These are phyloP conservation scores for Tragelaphus imberbis DNA, from an alignment of 2,113 vertebrate species.

Conservation along the genomic window DNA sequence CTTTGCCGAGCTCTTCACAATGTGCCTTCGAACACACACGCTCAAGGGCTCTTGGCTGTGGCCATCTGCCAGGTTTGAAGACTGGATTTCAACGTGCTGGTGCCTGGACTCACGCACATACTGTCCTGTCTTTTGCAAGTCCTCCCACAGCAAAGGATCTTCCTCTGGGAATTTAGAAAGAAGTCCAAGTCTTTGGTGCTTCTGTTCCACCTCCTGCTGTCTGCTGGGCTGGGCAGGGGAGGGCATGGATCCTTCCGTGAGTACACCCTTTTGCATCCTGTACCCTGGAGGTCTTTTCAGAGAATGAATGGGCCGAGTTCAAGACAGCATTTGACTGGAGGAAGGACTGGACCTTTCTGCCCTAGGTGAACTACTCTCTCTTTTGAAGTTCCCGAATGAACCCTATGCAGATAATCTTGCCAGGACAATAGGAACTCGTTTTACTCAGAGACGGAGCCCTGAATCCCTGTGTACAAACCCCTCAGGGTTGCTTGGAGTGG, in stretches of 20 bases:
- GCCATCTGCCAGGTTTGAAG: slow-evolving; percentile 49
- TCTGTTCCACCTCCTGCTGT: neutral
- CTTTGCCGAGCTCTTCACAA: neutral
- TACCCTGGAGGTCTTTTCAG: neutral
- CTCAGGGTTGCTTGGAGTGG: neutral
- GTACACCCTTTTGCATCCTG: neutral
- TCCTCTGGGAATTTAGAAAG: slow-evolving; percentile 26
- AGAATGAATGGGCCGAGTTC: neutral
- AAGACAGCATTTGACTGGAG: neutral
- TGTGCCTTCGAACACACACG: neutral
- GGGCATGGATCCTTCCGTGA: too few relatives aligned
- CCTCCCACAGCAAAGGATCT: slow-evolving; percentile 9
- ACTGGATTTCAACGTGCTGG: neutral
- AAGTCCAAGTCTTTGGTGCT: neutral
- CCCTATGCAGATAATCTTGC: neutral
- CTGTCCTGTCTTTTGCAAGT: slow-evolving; percentile 30
- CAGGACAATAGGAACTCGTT: neutral
- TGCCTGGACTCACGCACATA: slow-evolving; percentile 21
- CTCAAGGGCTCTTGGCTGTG: neutral
- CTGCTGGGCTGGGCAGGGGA: neutral
- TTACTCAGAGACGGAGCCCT: neutral
- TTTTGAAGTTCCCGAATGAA: neutral
- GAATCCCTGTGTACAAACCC: neutral
- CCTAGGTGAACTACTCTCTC: neutral
- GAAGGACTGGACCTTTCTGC: neutral